phyloP scores from a whole-genome alignment of 2,888 invertebrate genomes.

The Drosophila stalkeri region DNA sequence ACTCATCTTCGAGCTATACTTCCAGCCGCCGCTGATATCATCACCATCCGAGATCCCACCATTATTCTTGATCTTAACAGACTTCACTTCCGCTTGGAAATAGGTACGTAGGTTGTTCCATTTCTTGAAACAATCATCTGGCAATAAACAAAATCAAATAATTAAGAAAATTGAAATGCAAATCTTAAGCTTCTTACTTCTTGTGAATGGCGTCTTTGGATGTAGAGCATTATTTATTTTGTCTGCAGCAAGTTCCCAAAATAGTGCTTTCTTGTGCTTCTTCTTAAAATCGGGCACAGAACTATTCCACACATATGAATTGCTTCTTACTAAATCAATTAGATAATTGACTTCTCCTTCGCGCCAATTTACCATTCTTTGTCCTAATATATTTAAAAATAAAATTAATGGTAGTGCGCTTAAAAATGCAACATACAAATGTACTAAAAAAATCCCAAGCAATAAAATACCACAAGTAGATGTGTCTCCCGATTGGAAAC shows the following conservation, averaged over 20 bases:
- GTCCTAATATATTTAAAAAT: constrained; percentile 10
- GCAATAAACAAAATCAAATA: not conserved
- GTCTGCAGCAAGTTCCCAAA: constrained; percentile 39
- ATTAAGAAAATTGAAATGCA: not conserved
- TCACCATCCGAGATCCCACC: constrained; percentile 22
- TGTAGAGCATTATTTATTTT: constrained; percentile 28
- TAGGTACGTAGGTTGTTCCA: constrained; percentile 46
- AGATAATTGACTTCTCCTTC: constrained; percentile 44
- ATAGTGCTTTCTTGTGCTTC: constrained; percentile 32
- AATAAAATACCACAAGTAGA: not conserved
- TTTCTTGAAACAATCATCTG: constrained; percentile 43
- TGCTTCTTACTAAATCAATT: constrained; percentile 36
- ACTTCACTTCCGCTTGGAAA: constrained; percentile 33
- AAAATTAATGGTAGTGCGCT: no score
- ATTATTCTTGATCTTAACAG: constrained; percentile 22
- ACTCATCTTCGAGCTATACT: constrained; percentile 42
- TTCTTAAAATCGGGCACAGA: constrained; percentile 34
- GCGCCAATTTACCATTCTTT: constrained; percentile 38
- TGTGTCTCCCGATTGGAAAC: not conserved
- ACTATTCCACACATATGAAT: constrained; percentile 37
- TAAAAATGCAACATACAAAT: not conserved
- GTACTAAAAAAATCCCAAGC: not conserved
- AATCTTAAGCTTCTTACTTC: constrained; percentile 18
- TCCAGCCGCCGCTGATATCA: constrained; percentile 32
- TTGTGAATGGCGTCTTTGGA: constrained; percentile 32